These are phyloP conservation scores for Poecilobothrus nobilitatus DNA, from an alignment of 2,888 invertebrate species.

Conservation along the genomic window DNA sequence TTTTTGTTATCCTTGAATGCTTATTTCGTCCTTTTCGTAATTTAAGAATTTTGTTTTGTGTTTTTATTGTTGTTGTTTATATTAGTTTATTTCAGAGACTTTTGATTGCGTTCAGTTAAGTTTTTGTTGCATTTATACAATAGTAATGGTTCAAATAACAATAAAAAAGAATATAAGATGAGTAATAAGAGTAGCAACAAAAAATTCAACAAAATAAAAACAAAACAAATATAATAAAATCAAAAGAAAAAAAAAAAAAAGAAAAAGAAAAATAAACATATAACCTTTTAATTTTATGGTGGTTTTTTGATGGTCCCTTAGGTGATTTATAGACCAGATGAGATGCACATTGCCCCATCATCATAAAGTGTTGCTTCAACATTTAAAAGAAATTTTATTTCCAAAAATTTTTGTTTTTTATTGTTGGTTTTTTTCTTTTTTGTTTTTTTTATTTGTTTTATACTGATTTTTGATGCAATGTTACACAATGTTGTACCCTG, in stretches of 20 bases:
- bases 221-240: not conserved
- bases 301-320: slow-evolving; percentile 5
- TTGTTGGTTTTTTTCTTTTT: not conserved
- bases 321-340: slow-evolving; percentile 6
- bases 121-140: not conserved
- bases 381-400: not conserved
- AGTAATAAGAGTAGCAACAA: not conserved
- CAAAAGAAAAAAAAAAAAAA: too few relatives aligned
- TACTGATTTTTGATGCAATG: not conserved
- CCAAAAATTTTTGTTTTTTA: not conserved
- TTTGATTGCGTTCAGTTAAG: not conserved
- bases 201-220: not conserved
- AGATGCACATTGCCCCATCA: not conserved
- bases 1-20: not conserved
- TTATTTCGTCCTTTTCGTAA: not conserved
- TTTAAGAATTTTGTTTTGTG: not conserved
- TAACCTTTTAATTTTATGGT: slow-evolving; percentile 6
- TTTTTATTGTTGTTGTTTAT: not conserved
- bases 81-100: not conserved
- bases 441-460: not conserved
- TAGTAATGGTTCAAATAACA: not conserved
- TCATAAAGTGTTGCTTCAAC: slow-evolving; percentile 4
- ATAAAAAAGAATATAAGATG: not conserved
- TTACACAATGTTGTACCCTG: not conserved
- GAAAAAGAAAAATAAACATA: not conserved